Percentiles rank a stretch among this genome's conserved stretches.
phyloP scores from a whole-genome alignment of 2,888 invertebrate genomes.

The Yponomeuta evonymella region DNA sequence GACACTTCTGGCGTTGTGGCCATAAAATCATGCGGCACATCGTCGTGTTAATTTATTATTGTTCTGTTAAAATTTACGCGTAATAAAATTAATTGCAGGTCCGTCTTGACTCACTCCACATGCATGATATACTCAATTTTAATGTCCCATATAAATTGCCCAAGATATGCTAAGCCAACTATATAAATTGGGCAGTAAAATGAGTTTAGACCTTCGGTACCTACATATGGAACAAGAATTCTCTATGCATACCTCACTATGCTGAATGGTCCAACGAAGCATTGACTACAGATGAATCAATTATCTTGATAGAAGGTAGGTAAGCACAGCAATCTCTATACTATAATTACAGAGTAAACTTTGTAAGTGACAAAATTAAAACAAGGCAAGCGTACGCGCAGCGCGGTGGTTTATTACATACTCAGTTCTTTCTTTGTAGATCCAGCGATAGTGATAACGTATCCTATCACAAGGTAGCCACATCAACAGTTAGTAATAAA shows the following conservation, averaged over 20 bases:
- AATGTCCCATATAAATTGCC: background rate
- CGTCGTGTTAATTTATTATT: background rate
- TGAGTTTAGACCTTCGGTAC: background rate
- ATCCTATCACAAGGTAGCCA: slow-evolving; percentile 56
- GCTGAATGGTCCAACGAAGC: background rate
- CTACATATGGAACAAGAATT: background rate
- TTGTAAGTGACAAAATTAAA: background rate
- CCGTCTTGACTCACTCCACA: background rate
- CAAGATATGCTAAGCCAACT: background rate
- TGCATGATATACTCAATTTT: background rate
- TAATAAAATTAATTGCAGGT: background rate
- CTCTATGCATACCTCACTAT: background rate
- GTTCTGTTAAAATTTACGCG: background rate
- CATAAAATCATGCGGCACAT: background rate
- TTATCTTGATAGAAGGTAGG: background rate
- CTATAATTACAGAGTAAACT: background rate
- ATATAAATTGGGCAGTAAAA: background rate
- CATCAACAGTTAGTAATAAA: background rate
- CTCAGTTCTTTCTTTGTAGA: background rate
- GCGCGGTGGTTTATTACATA: background rate
- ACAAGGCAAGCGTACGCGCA: background rate
- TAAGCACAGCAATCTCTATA: background rate
- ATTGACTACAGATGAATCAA: background rate
- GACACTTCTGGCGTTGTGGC: background rate
- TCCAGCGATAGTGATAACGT: slow-evolving; percentile 20